Evolutionary conservation across 1,140 invertebrate genomes (phyloP).

Genomic region (Homarus americanus): DNA sequence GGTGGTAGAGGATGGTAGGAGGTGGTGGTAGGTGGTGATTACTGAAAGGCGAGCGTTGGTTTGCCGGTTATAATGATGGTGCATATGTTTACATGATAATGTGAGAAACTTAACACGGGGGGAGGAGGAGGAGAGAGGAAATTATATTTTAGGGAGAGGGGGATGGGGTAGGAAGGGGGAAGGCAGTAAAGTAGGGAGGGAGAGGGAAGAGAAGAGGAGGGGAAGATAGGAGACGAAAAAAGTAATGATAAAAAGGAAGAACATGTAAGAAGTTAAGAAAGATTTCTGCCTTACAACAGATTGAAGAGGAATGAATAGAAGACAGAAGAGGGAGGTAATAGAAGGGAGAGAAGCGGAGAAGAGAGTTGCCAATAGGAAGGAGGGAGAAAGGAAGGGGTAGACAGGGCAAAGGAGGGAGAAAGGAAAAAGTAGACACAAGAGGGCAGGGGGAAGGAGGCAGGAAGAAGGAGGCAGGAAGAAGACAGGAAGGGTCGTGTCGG

Average conservation of each 20-base stretch:
- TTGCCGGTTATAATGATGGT: constrained; percentile 10
- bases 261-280: too few species aligned
- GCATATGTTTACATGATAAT: neutral
- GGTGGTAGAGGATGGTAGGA: neutral
- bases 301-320: neutral
- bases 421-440: constrained; percentile 4
- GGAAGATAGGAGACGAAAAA: too few species aligned
- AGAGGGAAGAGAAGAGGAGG: neutral
- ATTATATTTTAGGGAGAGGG: neutral
- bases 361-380: too few species aligned
- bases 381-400: neutral
- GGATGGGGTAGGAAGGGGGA: neutral
- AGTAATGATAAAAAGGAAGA: too few species aligned
- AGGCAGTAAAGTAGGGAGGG: neutral
- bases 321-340: neutral
- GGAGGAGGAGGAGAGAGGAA: neutral
- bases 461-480: neutral
- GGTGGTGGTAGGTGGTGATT: constrained; percentile 16
- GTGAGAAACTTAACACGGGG: neutral
- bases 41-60: constrained; percentile 4
- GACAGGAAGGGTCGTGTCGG: neutral
- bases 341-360: too few species aligned
- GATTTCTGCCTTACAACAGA: too few species aligned
- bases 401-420: neutral
- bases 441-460: neutral